A percentile compares a stretch with the other conserved stretches of the same genome.
These are phyloP conservation scores for Prenolepis imparis DNA, from an alignment of 2,888 invertebrate genomes.

Conservation along the genomic window DNA sequence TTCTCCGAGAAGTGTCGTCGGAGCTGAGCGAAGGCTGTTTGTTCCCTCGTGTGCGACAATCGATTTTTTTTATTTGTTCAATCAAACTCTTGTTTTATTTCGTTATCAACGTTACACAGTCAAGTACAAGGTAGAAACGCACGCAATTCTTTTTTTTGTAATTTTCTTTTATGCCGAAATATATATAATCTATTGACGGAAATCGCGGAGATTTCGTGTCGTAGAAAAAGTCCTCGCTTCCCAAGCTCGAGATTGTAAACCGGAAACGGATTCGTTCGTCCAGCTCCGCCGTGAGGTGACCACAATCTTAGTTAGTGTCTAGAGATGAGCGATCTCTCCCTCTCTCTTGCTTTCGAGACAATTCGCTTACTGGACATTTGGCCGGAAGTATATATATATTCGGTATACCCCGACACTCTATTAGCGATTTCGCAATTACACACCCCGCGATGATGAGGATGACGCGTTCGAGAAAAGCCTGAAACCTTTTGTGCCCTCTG, in stretches of 20 bases:
- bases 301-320: conserved; percentile 35
- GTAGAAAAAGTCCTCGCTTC: background rate
- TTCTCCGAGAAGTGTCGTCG: conserved; percentile 29
- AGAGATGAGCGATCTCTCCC: conserved; percentile 41
- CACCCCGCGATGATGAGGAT: conserved; percentile 64
- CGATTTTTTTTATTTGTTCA: background rate
- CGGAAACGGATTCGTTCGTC: conserved; percentile 28
- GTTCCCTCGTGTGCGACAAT: conserved; percentile 18
- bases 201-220: conserved; percentile 11
- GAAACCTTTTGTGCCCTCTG: conserved; percentile 40
- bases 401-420: conserved; percentile 40
- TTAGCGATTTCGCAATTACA: conserved; percentile 71
- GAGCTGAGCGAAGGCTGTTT: conserved; percentile 53
- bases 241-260: conserved; percentile 10
- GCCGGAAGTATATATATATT: conserved; percentile 29
- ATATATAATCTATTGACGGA: conserved; percentile 14
- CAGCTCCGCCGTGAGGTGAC: conserved; percentile 56
- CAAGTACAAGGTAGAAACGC: background rate
- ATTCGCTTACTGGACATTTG: conserved; percentile 38
- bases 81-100: conserved; percentile 13
- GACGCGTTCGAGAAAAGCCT: conserved; percentile 63
- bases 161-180: background rate
- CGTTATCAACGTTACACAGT: background rate
- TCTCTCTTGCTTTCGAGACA: conserved; percentile 37
- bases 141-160: background rate